phyloP scores from a whole-genome alignment of 2,113 vertebrate species.

The Brachypteracias leptosomus region DNA sequence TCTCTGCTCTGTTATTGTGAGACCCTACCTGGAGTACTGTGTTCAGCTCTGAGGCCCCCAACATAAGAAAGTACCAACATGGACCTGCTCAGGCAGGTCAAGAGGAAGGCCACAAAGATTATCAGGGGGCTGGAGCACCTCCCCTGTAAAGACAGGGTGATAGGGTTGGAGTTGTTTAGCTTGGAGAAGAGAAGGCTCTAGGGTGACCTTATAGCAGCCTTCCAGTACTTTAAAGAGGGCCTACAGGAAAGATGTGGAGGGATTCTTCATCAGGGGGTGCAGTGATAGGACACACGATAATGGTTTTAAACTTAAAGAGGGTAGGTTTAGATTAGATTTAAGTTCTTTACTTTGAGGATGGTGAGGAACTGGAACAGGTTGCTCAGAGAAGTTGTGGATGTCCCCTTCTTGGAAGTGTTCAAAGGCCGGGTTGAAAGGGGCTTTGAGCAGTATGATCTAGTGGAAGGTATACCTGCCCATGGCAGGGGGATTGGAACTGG shows the following conservation, averaged over 20 bases:
- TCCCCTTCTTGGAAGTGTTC: not conserved
- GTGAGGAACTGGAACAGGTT: not conserved
- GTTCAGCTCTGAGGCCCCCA: not conserved
- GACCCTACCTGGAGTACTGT: not conserved
- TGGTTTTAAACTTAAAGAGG: not conserved
- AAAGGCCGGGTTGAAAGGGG: too few relatives aligned
- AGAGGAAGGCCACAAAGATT: too few relatives aligned
- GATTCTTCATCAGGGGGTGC: not conserved
- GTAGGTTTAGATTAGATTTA: not conserved
- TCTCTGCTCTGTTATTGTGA: not conserved
- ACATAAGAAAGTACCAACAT: not conserved
- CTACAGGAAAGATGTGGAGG: not conserved
- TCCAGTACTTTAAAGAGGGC: not conserved
- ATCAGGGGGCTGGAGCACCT: not conserved
- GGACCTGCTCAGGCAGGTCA: not conserved
- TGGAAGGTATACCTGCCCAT: not conserved
- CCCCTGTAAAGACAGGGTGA: not conserved
- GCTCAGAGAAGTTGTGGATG: not conserved
- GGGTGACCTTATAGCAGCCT: not conserved
- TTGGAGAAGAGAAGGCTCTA: not conserved
- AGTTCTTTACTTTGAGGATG: too few relatives aligned
- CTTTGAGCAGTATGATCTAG: not conserved
- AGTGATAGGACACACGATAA: not conserved
- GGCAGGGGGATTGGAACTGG: not conserved
- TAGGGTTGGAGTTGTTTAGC: not conserved